Evolutionary conservation across 2,797 vertebrate species (phyloP).

Genomic region (Lateolabrax maculatus): DNA sequence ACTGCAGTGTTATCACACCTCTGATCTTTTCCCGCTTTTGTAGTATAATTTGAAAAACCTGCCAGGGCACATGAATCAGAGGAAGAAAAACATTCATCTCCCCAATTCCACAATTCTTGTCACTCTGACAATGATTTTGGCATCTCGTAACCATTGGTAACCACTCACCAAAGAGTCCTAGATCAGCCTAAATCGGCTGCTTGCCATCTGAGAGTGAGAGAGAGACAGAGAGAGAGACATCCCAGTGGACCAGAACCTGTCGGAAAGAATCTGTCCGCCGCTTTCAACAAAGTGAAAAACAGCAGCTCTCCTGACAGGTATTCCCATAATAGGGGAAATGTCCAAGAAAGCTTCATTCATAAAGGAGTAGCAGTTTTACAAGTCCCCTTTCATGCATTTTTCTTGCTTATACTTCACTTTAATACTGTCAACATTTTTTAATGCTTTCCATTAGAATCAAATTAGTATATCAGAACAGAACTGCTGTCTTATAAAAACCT

Average conservation of each 20-base stretch:
- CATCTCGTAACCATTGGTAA: conserved; percentile 35
- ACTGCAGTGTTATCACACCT: not conserved
- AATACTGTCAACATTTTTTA: conserved; percentile 14
- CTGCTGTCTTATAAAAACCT: not conserved
- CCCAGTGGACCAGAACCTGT: conserved; percentile 58
- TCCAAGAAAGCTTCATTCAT: conserved; percentile 62
- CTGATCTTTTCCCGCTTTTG: not conserved
- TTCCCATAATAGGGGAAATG: conserved; percentile 51
- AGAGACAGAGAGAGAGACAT: conserved; percentile 36
- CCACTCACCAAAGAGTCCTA: conserved; percentile 20
- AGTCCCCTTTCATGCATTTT: conserved; percentile 30
- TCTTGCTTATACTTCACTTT: conserved; percentile 11
- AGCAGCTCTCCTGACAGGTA: conserved; percentile 61
- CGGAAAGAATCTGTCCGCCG: conserved; percentile 56
- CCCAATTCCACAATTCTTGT: not conserved
- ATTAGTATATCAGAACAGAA: conserved; percentile 10
- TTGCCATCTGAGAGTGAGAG: no score
- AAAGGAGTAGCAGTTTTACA: conserved; percentile 37
- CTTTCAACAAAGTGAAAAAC: conserved; percentile 56
- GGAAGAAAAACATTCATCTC: not conserved
- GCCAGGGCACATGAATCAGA: not conserved
- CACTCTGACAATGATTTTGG: conserved; percentile 7
- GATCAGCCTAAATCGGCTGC: conserved; percentile 17
- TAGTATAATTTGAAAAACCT: not conserved
- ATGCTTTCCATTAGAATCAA: conserved; percentile 25